A percentile compares a stretch with the other conserved stretches of the same genome.
Evolutionary conservation across 2,888 invertebrate genomes (phyloP).

Genomic region (Maniola hyperantus): DNA sequence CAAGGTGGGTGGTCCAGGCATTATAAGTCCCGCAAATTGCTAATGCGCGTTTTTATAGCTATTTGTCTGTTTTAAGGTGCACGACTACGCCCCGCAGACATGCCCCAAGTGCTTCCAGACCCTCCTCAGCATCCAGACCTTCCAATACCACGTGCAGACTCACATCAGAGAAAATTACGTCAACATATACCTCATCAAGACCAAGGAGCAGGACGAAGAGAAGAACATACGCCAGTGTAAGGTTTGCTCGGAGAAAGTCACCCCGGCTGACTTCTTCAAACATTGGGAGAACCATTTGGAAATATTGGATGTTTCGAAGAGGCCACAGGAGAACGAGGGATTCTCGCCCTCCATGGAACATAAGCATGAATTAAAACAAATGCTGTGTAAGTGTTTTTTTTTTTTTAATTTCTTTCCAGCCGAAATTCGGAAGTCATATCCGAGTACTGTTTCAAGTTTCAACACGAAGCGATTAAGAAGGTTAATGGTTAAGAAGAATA

Average conservation of each 20-base stretch:
- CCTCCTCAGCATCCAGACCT: fast-evolving
- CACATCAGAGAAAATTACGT: constrained; percentile 47
- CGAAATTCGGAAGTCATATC: not conserved
- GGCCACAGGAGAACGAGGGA: too few relatives aligned
- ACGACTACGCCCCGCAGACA: constrained; percentile 22
- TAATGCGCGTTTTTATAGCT: too few relatives aligned
- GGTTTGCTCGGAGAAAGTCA: constrained; percentile 38
- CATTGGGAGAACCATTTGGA: constrained; percentile 58
- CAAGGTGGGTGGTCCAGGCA: not conserved
- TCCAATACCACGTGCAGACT: constrained; percentile 40
- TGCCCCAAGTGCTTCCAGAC: constrained; percentile 50
- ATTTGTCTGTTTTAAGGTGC: constrained; percentile 19
- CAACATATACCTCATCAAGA: constrained; percentile 29
- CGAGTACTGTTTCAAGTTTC: too few relatives aligned
- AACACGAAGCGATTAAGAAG: too few relatives aligned
- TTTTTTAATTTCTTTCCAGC: not conserved
- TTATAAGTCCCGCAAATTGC: too few relatives aligned
- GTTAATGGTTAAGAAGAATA: too few relatives aligned
- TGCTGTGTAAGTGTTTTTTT: constrained; percentile 35
- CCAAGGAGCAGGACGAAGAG: fast-evolving
- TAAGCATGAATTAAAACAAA: constrained; percentile 26
- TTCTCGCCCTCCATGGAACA: constrained; percentile 13
- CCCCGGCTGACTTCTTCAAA: constrained; percentile 35
- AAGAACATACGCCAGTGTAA: constrained; percentile 44
- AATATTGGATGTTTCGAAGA: constrained; percentile 13